These are phyloP conservation scores for Diaprepes abbreviatus DNA, from an alignment of 2,888 invertebrate genomes.

Conservation along the genomic window DNA sequence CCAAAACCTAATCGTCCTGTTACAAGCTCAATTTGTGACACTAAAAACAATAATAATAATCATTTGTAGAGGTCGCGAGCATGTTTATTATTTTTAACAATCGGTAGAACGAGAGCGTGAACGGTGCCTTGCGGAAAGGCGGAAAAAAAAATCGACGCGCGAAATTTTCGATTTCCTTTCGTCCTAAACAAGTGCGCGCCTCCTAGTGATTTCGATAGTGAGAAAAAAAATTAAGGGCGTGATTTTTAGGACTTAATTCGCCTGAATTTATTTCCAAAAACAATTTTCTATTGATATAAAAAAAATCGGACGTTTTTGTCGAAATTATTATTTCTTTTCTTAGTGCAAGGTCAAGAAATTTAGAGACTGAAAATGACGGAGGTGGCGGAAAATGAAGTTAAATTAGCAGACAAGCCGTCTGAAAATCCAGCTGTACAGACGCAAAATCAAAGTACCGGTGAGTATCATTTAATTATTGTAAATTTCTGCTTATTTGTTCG, in stretches of 20 bases:
- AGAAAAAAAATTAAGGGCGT: no score
- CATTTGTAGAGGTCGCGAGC: constrained; percentile 10
- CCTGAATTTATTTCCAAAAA: no score
- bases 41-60: constrained; percentile 26
- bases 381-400: constrained; percentile 38
- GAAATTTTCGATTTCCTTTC: neutral
- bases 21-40: constrained; percentile 25
- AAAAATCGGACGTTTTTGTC: neutral
- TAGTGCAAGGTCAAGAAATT: neutral
- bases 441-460: constrained; percentile 43
- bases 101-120: constrained; percentile 1
- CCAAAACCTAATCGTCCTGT: constrained; percentile 16
- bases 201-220: neutral
- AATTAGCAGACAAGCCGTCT: constrained; percentile 28
- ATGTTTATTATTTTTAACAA: constrained; percentile 14
- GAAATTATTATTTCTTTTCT: neutral
- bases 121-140: neutral
- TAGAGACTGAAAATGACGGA: constrained; percentile 42
- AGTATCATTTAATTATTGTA: no score
- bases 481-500: no score
- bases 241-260: no score
- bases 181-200: neutral
- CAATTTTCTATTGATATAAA: no score
- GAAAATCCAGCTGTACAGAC: constrained; percentile 26
- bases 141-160: neutral